Percentiles rank a stretch among this genome's conserved stretches.
Evolutionary conservation across 37 sponge, comb jelly and placozoan species (phyloP).

Genomic region (Haliclona indistincta): DNA sequence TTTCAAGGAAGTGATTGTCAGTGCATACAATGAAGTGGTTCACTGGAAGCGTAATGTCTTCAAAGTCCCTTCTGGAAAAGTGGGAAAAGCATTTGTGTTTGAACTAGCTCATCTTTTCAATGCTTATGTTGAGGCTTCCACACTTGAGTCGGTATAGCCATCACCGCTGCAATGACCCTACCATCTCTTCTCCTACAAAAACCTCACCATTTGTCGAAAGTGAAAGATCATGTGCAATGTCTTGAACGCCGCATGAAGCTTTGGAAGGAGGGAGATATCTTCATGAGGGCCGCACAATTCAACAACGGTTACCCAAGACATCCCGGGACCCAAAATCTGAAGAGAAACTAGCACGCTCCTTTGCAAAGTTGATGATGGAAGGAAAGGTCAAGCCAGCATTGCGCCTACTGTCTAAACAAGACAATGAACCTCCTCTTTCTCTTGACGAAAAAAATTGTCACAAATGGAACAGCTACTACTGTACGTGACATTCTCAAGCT

Average conservation of each 20-base stretch:
- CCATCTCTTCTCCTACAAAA: constrained; percentile 8
- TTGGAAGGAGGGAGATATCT: constrained; percentile 22
- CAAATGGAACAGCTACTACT: constrained; percentile 1
- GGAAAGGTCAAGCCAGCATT: constrained; percentile 14
- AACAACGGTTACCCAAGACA: constrained; percentile 1
- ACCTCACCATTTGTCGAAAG: neutral
- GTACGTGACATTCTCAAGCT: constrained; percentile 4
- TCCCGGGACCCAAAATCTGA: no score
- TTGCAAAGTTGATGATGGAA: constrained; percentile 34
- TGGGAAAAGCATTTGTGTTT: neutral
- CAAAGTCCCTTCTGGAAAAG: constrained; percentile 33
- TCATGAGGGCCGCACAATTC: constrained; percentile 21
- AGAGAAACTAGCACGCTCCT: constrained; percentile 9
- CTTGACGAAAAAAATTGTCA: neutral
- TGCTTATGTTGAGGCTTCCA: constrained; percentile 3
- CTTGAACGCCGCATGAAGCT: constrained; percentile 31
- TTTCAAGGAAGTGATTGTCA: no score
- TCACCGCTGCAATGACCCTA: constrained; percentile 7
- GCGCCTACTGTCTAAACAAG: constrained; percentile 3
- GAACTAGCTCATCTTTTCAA: constrained; percentile 8
- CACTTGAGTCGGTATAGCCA: constrained; percentile 2
- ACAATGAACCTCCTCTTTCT: constrained; percentile 1
- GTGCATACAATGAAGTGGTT: constrained; percentile 23
- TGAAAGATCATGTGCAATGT: neutral
- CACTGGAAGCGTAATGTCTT: constrained; percentile 30